Conservation (phyloP, 1,140 invertebrate species). For the Capitella teleta region DNA sequence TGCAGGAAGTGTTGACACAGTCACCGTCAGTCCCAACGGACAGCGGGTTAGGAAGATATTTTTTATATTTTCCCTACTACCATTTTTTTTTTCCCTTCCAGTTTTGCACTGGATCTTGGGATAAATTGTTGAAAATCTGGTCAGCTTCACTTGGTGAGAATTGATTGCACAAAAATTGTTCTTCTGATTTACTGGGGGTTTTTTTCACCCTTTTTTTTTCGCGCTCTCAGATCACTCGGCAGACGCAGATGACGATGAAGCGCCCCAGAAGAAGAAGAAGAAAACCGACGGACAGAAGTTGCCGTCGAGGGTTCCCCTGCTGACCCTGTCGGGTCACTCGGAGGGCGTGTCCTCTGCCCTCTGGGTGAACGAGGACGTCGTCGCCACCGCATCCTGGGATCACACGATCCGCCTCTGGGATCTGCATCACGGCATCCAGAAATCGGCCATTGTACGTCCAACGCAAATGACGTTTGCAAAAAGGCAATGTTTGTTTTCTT, state of each 20-base stretch:
- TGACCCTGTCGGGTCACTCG: constrained; percentile 77
- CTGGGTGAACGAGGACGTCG: constrained; percentile 61
- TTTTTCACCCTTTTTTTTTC: neutral
- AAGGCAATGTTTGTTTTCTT: neutral
- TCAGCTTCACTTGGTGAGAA: constrained; percentile 18
- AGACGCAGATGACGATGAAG: constrained; percentile 15
- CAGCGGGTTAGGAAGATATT: constrained; percentile 32
- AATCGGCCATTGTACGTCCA: constrained; percentile 20
- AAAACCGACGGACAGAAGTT: constrained; percentile 14
- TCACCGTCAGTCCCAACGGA: constrained; percentile 57
- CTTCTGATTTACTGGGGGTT: neutral
- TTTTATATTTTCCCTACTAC: neutral
- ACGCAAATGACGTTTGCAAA: neutral
- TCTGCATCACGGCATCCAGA: constrained; percentile 53
- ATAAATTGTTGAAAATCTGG: constrained; percentile 55
- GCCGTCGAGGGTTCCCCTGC: constrained; percentile 58
- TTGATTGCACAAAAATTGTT: neutral
- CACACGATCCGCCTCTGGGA: constrained; percentile 93
- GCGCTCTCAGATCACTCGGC: constrained; percentile 11
- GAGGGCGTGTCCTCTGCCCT: constrained; percentile 52
- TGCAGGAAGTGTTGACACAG: constrained; percentile 73
- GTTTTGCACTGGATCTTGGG: constrained; percentile 88
- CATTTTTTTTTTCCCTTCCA: constrained; percentile 19
- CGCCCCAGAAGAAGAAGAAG: constrained; percentile 23
- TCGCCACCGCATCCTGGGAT: constrained; percentile 85